A percentile compares a stretch with the other conserved stretches of the same genome.
Evolutionary conservation across 2,113 vertebrate genomes (phyloP).

Genomic region (Xenopus borealis): DNA sequence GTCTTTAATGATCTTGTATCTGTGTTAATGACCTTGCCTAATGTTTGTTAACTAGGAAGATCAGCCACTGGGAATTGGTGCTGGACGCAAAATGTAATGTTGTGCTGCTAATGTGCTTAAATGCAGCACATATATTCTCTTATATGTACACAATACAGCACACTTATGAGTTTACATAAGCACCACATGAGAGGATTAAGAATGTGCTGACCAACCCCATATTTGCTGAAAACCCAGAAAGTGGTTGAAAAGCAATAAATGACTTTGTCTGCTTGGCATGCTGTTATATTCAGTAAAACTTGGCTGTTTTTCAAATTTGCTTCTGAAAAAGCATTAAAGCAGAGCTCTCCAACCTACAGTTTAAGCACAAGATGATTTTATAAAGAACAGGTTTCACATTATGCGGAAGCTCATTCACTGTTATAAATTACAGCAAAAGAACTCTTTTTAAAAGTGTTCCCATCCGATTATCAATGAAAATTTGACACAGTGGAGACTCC

Average conservation of each 20-base stretch:
- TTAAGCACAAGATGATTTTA: constrained; percentile 31
- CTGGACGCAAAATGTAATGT: no score
- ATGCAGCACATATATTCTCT: no score
- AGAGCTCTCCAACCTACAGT: constrained; percentile 26
- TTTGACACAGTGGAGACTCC: constrained; percentile 29
- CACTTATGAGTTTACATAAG: no score
- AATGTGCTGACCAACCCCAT: neutral
- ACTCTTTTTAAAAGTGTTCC: constrained; percentile 25
- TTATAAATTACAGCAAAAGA: constrained; percentile 30
- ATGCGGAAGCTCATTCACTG: constrained; percentile 26
- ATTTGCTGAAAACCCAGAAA: constrained; percentile 20
- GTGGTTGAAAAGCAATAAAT: constrained; percentile 30
- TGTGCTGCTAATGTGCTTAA: no score
- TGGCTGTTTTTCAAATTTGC: constrained; percentile 33
- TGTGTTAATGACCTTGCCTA: no score
- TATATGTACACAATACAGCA: no score
- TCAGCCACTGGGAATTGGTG: no score
- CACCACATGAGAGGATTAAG: no score
- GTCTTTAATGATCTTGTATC: no score
- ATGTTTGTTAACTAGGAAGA: no score
- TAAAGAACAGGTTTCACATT: constrained; percentile 38
- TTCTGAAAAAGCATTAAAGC: constrained; percentile 35
- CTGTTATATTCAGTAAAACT: constrained; percentile 19
- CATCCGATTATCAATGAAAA: constrained; percentile 33
- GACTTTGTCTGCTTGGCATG: constrained; percentile 26